These are phyloP conservation scores for Cyclophora punctaria DNA, from an alignment of 2,888 invertebrate genomes.

Conservation along the genomic window DNA sequence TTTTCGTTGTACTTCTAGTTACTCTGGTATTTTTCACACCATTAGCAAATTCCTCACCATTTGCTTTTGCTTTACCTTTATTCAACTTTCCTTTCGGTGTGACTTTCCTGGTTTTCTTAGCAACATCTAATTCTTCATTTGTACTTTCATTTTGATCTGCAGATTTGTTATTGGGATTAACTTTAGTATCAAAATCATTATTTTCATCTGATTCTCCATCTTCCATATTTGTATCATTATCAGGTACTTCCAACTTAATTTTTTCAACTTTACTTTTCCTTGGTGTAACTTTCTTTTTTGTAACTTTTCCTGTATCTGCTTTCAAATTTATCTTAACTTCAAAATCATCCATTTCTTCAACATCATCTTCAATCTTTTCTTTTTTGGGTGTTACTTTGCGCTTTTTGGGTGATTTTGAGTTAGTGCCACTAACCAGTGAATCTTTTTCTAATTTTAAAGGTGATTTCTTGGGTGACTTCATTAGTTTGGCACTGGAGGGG, in stretches of 20 bases:
- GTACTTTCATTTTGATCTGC: too few relatives aligned
- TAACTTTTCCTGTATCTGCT: too few relatives aligned
- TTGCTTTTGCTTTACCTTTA: too few relatives aligned
- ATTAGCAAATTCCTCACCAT: too few relatives aligned
- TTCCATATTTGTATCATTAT: not conserved
- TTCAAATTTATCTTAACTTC: not conserved
- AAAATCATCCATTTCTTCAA: slow-evolving; percentile 8
- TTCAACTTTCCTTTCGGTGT: too few relatives aligned
- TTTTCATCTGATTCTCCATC: slow-evolving; percentile 2
- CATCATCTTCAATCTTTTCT: slow-evolving; percentile 15
- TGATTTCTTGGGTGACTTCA: slow-evolving; percentile 52
- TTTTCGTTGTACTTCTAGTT: too few relatives aligned
- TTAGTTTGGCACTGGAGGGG: slow-evolving; percentile 75
- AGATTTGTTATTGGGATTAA: too few relatives aligned
- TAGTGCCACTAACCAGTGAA: slow-evolving; percentile 13
- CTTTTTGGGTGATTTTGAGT: slow-evolving; percentile 19
- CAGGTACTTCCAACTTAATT: too few relatives aligned
- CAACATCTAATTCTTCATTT: too few relatives aligned
- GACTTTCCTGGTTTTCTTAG: too few relatives aligned
- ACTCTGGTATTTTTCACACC: too few relatives aligned
- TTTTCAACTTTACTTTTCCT: slow-evolving; percentile 5
- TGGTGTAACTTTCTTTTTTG: slow-evolving; percentile 12
- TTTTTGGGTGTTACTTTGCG: slow-evolving; percentile 27
- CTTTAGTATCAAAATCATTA: too few relatives aligned
- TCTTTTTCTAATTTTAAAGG: slow-evolving; percentile 25